A percentile compares a stretch with the other conserved stretches of the same genome.
phyloP scores from a whole-genome alignment of 2,888 invertebrate species.

The Tolmerus cingulatus region DNA sequence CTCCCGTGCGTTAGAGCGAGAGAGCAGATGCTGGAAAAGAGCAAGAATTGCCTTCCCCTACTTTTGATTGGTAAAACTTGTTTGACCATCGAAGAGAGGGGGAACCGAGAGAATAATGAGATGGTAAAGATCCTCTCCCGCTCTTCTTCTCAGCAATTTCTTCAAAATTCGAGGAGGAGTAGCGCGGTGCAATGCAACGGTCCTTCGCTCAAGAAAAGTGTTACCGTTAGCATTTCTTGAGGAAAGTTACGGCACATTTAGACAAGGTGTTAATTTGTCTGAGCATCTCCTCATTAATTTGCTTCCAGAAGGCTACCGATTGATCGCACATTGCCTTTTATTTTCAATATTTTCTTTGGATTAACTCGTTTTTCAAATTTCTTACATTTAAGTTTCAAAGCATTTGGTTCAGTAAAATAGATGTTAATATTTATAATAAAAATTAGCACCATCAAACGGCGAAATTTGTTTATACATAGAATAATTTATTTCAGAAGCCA shows the following conservation, averaged over 20 bases:
- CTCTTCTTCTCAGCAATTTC: neutral
- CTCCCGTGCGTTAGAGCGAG: neutral
- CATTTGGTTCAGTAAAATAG: too few species aligned
- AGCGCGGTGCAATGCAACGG: neutral
- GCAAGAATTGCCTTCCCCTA: neutral
- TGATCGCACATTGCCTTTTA: neutral
- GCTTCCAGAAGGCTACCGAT: neutral
- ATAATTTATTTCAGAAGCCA: too few species aligned
- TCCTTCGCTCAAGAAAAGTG: neutral
- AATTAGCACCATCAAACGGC: too few species aligned
- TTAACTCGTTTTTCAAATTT: too few species aligned
- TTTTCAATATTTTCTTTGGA: too few species aligned
- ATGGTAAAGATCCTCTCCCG: neutral
- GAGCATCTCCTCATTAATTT: neutral
- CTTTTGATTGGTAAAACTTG: neutral
- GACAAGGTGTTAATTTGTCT: neutral
- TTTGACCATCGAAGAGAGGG: neutral
- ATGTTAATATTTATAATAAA: too few species aligned
- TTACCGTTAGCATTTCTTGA: neutral
- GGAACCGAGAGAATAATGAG: neutral
- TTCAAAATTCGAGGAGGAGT: neutral
- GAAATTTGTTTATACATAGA: too few species aligned
- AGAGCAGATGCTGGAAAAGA: neutral
- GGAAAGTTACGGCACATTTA: neutral
- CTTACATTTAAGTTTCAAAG: too few species aligned